Evolutionary conservation across 2,113 vertebrate species (phyloP).

Genomic region (Ophthalmolycus amberensis): DNA sequence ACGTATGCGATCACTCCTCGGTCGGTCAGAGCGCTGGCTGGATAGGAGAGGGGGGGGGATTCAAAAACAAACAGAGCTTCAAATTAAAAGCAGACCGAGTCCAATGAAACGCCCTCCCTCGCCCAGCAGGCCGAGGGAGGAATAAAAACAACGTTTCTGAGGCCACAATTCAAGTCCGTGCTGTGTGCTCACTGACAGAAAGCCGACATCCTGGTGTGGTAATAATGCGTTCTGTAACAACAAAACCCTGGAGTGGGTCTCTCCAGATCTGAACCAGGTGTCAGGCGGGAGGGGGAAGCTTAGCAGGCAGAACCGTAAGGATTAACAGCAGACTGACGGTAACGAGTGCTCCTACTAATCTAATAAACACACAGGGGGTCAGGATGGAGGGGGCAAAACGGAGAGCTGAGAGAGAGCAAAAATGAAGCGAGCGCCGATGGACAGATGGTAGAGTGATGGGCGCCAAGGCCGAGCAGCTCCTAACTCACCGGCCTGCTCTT

Average conservation of each 20-base stretch:
- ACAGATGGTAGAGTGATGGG: constrained; percentile 64
- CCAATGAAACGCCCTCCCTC: constrained; percentile 30
- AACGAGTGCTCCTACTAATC: constrained; percentile 55
- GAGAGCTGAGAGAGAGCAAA: constrained; percentile 40
- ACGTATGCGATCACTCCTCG: constrained; percentile 55
- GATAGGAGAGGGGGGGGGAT: constrained; percentile 62
- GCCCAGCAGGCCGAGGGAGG: neutral
- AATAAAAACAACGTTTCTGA: constrained; percentile 11
- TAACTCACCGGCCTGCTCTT: constrained; percentile 38
- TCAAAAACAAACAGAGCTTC: constrained; percentile 72
- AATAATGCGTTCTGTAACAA: constrained; percentile 65
- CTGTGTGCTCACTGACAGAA: constrained; percentile 26
- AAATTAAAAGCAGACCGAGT: constrained; percentile 76
- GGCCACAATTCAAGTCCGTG: constrained; percentile 25
- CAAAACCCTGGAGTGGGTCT: constrained; percentile 43
- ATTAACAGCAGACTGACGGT: constrained; percentile 73
- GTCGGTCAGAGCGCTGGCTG: constrained; percentile 54
- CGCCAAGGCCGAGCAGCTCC: constrained; percentile 43
- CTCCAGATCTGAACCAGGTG: constrained; percentile 67
- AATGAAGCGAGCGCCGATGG: constrained; percentile 67
- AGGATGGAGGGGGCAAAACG: constrained; percentile 33
- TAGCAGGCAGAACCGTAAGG: constrained; percentile 61
- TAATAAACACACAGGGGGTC: constrained; percentile 62
- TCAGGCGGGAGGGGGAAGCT: constrained; percentile 54
- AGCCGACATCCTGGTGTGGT: constrained; percentile 62